These are phyloP conservation scores for Brachionus rotundiformis DNA, from an alignment of 1,140 invertebrate genomes.

Conservation along the genomic window DNA sequence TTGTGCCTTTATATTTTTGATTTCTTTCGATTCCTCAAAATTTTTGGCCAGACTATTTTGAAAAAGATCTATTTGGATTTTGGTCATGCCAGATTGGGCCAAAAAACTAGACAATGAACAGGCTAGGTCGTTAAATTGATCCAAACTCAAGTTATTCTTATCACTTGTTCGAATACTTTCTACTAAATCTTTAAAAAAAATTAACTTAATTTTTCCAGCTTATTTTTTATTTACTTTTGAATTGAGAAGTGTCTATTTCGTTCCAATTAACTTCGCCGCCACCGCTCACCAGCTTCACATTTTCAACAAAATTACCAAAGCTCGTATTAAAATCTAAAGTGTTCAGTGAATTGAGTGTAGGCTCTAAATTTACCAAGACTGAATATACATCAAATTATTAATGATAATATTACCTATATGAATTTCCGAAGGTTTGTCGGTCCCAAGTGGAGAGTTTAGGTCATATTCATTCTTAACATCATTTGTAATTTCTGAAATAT, in stretches of 20 bases:
- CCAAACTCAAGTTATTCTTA: constrained; percentile 58
- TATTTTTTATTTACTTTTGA: constrained; percentile 25
- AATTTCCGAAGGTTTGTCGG: neutral
- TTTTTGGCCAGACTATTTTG: neutral
- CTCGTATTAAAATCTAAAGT: constrained; percentile 51
- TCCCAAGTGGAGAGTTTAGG: neutral
- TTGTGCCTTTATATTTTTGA: neutral
- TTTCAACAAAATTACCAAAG: constrained; percentile 53
- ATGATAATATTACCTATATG: neutral
- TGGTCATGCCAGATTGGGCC: constrained; percentile 56
- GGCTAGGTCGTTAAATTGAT: constrained; percentile 62
- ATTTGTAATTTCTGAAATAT: neutral
- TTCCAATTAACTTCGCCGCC: constrained; percentile 52
- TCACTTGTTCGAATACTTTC: constrained; percentile 61
- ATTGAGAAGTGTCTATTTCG: constrained; percentile 52
- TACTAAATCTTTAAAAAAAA: constrained; percentile 57
- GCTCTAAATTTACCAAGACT: neutral
- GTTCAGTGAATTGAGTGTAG: constrained; percentile 26
- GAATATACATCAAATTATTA: neutral
- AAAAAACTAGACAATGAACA: constrained; percentile 63
- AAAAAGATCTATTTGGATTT: neutral
- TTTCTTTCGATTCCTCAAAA: neutral
- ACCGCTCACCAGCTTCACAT: constrained; percentile 52
- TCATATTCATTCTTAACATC: neutral
- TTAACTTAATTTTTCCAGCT: neutral